Conservation (phyloP, 2,888 invertebrate species). For the Pyrrhosoma nymphula region DNA sequence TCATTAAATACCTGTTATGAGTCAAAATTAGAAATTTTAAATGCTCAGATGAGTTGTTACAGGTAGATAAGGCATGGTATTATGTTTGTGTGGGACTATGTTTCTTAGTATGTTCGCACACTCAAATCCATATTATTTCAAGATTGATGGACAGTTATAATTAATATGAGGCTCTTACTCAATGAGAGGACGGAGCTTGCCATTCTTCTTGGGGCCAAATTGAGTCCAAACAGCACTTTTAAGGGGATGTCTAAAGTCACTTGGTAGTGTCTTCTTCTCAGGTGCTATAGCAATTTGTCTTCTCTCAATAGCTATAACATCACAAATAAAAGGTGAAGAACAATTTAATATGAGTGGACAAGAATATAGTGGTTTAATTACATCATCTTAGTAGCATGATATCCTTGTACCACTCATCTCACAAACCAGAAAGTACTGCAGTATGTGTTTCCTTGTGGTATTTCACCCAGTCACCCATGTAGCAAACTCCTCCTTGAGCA, state of each 20-base stretch:
- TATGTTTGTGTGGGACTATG: too few relatives aligned
- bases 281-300: not conserved
- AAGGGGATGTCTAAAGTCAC: conserved; percentile 72
- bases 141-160: too few relatives aligned
- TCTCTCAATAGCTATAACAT: conserved; percentile 27
- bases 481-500: conserved; percentile 77
- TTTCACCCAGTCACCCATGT: conserved; percentile 77
- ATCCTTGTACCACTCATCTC: not conserved
- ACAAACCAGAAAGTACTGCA: conserved; percentile 69
- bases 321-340: not conserved
- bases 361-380: not conserved
- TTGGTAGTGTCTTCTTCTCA: not conserved
- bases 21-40: too few relatives aligned
- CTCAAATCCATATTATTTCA: too few relatives aligned
- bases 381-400: not conserved
- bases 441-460: conserved; percentile 48
- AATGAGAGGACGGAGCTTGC: conserved; percentile 71
- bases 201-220: conserved; percentile 73
- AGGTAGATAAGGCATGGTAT: too few relatives aligned
- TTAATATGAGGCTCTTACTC: conserved; percentile 70
- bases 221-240: conserved; percentile 77
- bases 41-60: too few relatives aligned
- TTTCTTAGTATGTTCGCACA: too few relatives aligned
- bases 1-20: too few relatives aligned
- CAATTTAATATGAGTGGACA: not conserved